Percentiles rank a stretch among this genome's conserved stretches.
Conservation (phyloP, 2,113 vertebrate species). For the Camelus bactrianus region DNA sequence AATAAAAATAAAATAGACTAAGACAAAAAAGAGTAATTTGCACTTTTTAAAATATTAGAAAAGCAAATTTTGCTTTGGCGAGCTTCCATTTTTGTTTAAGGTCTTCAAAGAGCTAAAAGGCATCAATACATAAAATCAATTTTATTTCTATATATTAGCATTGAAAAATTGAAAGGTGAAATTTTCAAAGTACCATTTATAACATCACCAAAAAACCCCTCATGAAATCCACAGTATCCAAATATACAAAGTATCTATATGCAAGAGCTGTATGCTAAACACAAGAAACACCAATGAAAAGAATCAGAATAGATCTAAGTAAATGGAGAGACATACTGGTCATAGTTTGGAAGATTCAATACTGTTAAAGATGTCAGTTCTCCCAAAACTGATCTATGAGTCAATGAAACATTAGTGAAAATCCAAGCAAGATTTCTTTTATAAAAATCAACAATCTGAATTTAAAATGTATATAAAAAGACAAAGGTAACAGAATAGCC, state of each 20-base stretch:
- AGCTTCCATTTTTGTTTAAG: neutral
- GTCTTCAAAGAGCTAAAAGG: neutral
- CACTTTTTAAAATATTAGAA: neutral
- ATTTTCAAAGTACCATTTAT: constrained; percentile 1
- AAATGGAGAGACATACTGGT: neutral
- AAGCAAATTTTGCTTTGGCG: neutral
- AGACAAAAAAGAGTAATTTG: constrained; percentile 30
- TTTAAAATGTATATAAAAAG: constrained; percentile 19
- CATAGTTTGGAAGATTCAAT: neutral
- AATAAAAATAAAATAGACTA: neutral
- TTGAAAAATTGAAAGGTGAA: neutral
- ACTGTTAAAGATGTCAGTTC: neutral
- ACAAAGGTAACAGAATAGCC: neutral
- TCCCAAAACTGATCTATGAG: neutral
- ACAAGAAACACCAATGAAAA: neutral
- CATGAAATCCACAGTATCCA: neutral
- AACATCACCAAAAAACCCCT: neutral
- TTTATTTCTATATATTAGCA: neutral
- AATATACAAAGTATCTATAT: constrained; percentile 12
- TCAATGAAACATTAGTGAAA: constrained; percentile 21
- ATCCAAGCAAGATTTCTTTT: neutral
- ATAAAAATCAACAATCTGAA: constrained; percentile 50
- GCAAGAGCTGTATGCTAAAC: neutral
- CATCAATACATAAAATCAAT: neutral
- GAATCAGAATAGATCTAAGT: constrained; percentile 34